A percentile compares a stretch with the other conserved stretches of the same genome.
Conservation (phyloP, 1,140 invertebrate genomes). For the Octopus sinensis region DNA sequence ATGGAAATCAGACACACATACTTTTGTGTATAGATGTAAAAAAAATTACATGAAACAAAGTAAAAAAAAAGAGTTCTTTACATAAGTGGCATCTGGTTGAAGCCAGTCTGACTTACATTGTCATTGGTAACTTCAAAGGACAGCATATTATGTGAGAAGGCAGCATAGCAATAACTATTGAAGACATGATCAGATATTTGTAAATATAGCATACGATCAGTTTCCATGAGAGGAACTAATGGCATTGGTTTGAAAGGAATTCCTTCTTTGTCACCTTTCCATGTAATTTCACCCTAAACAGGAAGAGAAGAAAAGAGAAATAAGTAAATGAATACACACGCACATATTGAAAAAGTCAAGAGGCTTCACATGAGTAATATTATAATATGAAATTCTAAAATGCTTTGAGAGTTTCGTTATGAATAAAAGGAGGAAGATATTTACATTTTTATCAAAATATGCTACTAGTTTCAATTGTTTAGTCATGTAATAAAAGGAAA, state of each 20-base stretch:
- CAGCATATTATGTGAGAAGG: background rate
- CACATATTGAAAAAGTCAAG: too few species aligned
- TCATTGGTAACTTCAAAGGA: background rate
- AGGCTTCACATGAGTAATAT: too few species aligned
- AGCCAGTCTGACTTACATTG: background rate
- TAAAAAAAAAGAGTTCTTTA: background rate
- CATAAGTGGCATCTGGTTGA: background rate
- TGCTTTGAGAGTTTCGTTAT: too few species aligned
- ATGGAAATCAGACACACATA: background rate
- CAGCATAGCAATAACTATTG: background rate
- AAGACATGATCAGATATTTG: background rate
- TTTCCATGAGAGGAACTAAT: background rate
- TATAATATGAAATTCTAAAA: too few species aligned
- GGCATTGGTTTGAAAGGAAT: background rate
- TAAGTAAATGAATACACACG: too few species aligned
- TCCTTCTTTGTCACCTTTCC: background rate
- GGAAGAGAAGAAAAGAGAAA: background rate
- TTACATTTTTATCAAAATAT: too few species aligned
- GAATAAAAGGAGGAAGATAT: too few species aligned
- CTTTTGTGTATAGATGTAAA: background rate
- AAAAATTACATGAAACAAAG: background rate
- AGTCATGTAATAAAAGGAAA: too few species aligned
- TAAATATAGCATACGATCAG: background rate
- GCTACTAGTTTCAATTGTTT: too few species aligned
- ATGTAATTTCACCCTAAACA: background rate